A percentile compares a stretch with the other conserved stretches of the same genome.
These are phyloP conservation scores for Mellilla xanthometata DNA, from an alignment of 2,888 invertebrate species.

Conservation along the genomic window DNA sequence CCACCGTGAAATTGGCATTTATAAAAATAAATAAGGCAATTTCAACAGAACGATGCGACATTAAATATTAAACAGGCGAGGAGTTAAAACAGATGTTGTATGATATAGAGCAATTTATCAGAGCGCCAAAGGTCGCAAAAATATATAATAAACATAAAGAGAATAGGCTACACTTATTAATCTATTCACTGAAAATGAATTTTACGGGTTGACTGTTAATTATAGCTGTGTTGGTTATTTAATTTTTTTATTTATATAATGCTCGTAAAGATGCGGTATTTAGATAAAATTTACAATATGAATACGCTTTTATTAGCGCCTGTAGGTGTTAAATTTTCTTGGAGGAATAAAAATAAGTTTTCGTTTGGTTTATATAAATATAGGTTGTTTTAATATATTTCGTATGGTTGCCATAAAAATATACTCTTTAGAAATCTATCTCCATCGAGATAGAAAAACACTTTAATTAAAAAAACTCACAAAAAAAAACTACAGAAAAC, in stretches of 20 bases:
- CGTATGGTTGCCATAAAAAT: too few relatives aligned
- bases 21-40: slow-evolving; percentile 14
- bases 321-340: too few relatives aligned
- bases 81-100: slow-evolving; percentile 14
- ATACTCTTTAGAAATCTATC: too few relatives aligned
- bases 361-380: too few relatives aligned
- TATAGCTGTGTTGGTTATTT: neutral
- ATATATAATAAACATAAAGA: slow-evolving; percentile 1
- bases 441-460: too few relatives aligned
- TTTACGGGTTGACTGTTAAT: neutral
- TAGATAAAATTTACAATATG: too few relatives aligned
- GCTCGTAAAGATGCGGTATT: too few relatives aligned
- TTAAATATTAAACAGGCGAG: slow-evolving; percentile 15
- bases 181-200: neutral
- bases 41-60: slow-evolving; percentile 11
- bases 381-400: too few relatives aligned
- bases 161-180: neutral
- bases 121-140: slow-evolving; percentile 8
- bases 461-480: too few relatives aligned
- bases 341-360: too few relatives aligned
- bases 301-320: too few relatives aligned
- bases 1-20: slow-evolving; percentile 12
- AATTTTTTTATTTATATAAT: slow-evolving; percentile 1
- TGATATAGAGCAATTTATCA: slow-evolving; percentile 17
- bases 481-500: too few relatives aligned